Percentiles rank a stretch among this genome's conserved stretches.
Conservation (phyloP, 2,797 vertebrate species). For the Pipistrellus pygmaeus region DNA sequence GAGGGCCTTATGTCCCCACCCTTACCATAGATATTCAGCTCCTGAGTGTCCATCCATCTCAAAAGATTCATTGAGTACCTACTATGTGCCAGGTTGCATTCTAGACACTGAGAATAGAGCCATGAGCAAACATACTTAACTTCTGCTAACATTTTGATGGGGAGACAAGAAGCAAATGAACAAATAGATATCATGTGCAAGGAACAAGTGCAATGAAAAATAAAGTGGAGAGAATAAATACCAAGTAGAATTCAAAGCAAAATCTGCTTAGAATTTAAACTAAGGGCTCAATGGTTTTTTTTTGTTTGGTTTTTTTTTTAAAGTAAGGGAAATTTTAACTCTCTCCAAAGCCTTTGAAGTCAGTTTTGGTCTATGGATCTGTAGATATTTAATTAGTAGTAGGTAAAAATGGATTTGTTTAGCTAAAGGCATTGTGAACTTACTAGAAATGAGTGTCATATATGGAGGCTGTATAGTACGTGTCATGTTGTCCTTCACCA, state of each 20-base stretch:
- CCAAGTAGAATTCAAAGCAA: slow-evolving; percentile 20
- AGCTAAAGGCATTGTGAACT: neutral
- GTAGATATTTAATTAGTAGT: slow-evolving; percentile 7
- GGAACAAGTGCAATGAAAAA: neutral
- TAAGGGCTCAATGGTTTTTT: neutral
- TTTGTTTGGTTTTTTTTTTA: slow-evolving; percentile 18
- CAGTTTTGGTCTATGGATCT: slow-evolving; percentile 27
- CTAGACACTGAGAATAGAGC: slow-evolving; percentile 4
- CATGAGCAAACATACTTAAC: neutral
- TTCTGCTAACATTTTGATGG: slow-evolving; percentile 1
- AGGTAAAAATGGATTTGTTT: slow-evolving; percentile 50
- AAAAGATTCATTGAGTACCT: slow-evolving; percentile 52
- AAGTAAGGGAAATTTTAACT: neutral
- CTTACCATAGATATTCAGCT: neutral
- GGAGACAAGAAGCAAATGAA: neutral
- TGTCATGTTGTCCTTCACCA: slow-evolving; percentile 43
- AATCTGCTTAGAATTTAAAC: slow-evolving; percentile 39
- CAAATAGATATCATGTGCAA: slow-evolving; percentile 3
- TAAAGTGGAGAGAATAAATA: neutral
- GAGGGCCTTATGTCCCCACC: too few relatives aligned
- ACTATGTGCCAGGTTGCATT: neutral
- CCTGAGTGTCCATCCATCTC: neutral
- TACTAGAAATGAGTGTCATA: slow-evolving; percentile 32
- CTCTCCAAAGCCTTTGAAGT: neutral
- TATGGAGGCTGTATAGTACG: neutral